Base-by-base conservation (phyloP, 2,797 vertebrate species). In the Australoheros facetus region DNA sequence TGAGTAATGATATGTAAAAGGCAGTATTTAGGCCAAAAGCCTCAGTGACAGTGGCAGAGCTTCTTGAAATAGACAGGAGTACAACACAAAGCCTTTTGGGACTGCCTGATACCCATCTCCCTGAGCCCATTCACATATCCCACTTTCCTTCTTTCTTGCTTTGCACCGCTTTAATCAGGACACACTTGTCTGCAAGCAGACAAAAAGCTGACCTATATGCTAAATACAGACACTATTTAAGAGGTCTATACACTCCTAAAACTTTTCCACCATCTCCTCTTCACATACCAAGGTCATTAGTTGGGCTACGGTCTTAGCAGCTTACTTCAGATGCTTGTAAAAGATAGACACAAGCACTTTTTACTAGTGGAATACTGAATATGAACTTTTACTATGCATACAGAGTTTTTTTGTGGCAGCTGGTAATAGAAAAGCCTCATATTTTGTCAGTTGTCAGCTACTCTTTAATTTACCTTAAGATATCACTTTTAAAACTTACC, bases 191-290 rank as follows among this genome's bases (percentile, higher is more conserved):
- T 91, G 87, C 79, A 83, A 88, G 91, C 71, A 80, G 83, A 91
- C 88, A 84, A 88, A 87, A 91, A 90, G 90, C 92, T 94, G 94
- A 94, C 92, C 95, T 89, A 94, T 83, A 92, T 95, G 85, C 92
- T 94, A 93, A 92, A 93, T 90, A 88, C 89, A 87, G 91, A 85
- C 81, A 66, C 83, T 37, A 57, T 80, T 85, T 87, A 76, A 88
- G 83, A 81, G 83, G 71, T 82, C 82, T 87, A 75, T 84, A 85
- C 17, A 88, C 87, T 77, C 85, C 81, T 23, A 80, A 37, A 93
- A 88, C 79, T 74, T 88, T 82, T 79, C 42, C 75, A 69, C 62
- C 53, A 17, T 53, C 55, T n/a, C 30, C 60, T 11, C 42, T 71
- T 39, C 73, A 19, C 56, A 62, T 21, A 74, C 74, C 80, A 91